Evolutionary conservation across 2,113 vertebrate species (phyloP).

Genomic region (Mastomys natalensis): DNA sequence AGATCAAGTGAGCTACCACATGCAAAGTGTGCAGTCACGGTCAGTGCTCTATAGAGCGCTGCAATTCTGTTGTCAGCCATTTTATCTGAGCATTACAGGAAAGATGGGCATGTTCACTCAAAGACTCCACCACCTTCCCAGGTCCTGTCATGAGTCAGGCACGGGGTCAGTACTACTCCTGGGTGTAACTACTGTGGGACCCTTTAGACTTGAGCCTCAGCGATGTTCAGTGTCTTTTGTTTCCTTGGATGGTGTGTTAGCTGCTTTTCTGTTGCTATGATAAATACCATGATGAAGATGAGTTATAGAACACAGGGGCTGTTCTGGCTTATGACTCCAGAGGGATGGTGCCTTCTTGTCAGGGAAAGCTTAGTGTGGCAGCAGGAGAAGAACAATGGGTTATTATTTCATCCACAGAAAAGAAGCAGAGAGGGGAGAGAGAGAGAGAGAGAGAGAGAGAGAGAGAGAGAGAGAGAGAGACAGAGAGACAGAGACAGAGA

Average conservation of each 20-base stretch:
- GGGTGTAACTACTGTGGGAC: not conserved
- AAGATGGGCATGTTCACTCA: not conserved
- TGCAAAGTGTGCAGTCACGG: not conserved
- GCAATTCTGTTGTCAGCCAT: not conserved
- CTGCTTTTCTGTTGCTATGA: not conserved
- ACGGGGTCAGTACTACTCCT: not conserved
- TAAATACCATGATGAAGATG: not conserved
- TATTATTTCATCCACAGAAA: not conserved
- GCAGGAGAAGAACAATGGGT: not conserved
- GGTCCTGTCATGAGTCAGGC: not conserved
- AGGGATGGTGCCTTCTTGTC: not conserved
- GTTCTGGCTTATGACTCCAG: not conserved
- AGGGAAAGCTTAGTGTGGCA: not conserved
- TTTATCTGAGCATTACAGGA: not conserved
- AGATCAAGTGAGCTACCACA: not conserved
- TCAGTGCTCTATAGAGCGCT: rapidly evolving
- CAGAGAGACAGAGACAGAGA: too few relatives aligned
- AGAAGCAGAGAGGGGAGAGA: not conserved
- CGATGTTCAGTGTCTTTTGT: not conserved
- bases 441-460: too few relatives aligned
- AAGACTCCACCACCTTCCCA: not conserved
- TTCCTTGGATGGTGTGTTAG: not conserved
- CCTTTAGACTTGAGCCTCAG: too few relatives aligned
- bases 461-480: too few relatives aligned
- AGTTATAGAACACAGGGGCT: not conserved